Conservation (phyloP, 2,888 invertebrate species). For the Tetropium fuscum region DNA sequence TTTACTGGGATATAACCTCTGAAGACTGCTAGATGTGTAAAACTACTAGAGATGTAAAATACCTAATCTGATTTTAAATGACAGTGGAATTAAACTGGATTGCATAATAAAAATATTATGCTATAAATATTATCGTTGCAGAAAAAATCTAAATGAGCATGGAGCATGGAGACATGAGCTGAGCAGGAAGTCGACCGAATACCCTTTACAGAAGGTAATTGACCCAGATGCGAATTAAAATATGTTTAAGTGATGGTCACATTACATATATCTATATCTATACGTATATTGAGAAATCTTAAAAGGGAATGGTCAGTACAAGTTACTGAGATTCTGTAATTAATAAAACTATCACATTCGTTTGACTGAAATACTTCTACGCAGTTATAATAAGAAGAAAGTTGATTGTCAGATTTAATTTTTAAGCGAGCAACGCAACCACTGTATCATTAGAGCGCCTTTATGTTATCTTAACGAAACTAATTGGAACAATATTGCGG, state of each 20-base stretch:
- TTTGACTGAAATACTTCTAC: slow-evolving; percentile 5
- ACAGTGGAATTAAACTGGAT: too few species aligned
- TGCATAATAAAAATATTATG: too few species aligned
- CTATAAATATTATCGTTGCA: too few species aligned
- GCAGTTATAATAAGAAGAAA: slow-evolving; percentile 3
- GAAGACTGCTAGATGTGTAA: too few species aligned
- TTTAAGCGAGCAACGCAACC: slow-evolving; percentile 11
- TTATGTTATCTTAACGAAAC: not conserved
- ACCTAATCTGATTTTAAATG: too few species aligned
- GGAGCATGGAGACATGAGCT: too few species aligned
- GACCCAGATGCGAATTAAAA: slow-evolving; percentile 1
- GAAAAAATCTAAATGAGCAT: too few species aligned
- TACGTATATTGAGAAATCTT: slow-evolving; percentile 10
- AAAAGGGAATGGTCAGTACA: slow-evolving; percentile 22
- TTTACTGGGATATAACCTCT: too few species aligned
- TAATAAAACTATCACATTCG: slow-evolving; percentile 11
- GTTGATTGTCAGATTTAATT: too few species aligned
- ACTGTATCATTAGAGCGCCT: not conserved
- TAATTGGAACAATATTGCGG: slow-evolving; percentile 4
- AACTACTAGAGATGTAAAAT: too few species aligned
- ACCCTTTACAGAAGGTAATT: slow-evolving; percentile 7
- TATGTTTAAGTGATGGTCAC: slow-evolving; percentile 12
- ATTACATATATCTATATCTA: not conserved
- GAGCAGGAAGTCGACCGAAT: slow-evolving; percentile 5
- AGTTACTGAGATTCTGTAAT: slow-evolving; percentile 10